Evolutionary conservation across 2,888 invertebrate species (phyloP), one percentile per base, ranked within the genome.

Genomic region (Trachelus tabidus): DNA sequence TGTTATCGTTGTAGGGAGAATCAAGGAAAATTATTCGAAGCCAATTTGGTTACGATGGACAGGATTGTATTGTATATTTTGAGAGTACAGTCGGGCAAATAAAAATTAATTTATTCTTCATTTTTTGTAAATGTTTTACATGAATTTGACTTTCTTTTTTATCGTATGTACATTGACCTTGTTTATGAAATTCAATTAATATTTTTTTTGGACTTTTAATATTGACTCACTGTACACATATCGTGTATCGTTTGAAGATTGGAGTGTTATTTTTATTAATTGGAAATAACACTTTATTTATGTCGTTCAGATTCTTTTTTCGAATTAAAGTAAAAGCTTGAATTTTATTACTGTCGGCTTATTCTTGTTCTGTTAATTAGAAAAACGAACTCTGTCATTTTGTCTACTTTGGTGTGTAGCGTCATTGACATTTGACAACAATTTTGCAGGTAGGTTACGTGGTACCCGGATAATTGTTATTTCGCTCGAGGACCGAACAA

Each of bases 81-180:
- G 2, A 56, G 6, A 56, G 23, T 23, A 6, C 23, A 56, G 23
- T 23, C 9, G 56, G 9, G 23, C 56, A 23, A 23, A 40, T 40
- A 40, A 40, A 15, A 15, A 4, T 40, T 40, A 40, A 40, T 40
- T 15, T 15, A 40, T 37, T 35, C 35, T 15, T 15, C 15, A 40
- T 40, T 40, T 40, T 40, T 80, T 81, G 80, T 37, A 81, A 81
- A 81, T 81, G 69, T 77, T 79, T 77, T 80, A 80, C 15, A 15
- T 15, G 6, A 40, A 15, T 40, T 40, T 15, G 15, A 15, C 15
- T 6, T 40, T 40, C 15, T 40, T 40, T 15, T 15, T 40, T 40
- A 15, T 40, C 15, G 6, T 40, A 37, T 12, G 9, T 34, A 12
- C 37, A 15, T 40, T 15, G 15, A 40, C 40, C 40, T 40, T 40